phyloP scores from a whole-genome alignment of 2,888 invertebrate species.

The Priocnemis perturbator region DNA sequence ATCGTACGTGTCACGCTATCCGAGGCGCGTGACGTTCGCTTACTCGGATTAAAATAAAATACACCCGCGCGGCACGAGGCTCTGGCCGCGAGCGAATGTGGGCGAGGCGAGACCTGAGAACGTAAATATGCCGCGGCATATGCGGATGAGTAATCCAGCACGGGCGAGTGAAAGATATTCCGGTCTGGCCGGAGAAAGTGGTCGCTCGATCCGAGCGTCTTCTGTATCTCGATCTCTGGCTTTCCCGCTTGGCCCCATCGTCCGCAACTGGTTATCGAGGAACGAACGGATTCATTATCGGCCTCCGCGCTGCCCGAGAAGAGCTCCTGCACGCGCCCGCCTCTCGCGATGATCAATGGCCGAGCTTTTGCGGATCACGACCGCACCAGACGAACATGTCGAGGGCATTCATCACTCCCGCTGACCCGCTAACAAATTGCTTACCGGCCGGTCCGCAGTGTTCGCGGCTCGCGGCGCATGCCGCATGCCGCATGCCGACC shows the following conservation, averaged over 20 bases:
- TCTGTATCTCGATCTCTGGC: no score
- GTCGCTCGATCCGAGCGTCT: constrained; percentile 21
- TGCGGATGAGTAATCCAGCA: constrained; percentile 51
- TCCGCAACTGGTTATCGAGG: constrained; percentile 41
- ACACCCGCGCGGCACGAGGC: no score
- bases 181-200: constrained; percentile 62
- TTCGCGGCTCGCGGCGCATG: no score
- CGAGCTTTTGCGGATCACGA: constrained; percentile 32
- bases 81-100: no score
- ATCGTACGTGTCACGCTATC: constrained; percentile 1
- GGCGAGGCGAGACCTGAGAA: not conserved
- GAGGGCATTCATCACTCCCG: constrained; percentile 42
- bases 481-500: no score
- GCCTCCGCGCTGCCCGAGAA: not conserved
- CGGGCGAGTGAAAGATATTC: constrained; percentile 56
- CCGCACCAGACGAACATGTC: constrained; percentile 29
- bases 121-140: constrained; percentile 12
- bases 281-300: constrained; percentile 31
- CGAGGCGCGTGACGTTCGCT: no score
- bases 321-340: constrained; percentile 20
- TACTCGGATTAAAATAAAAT: no score
- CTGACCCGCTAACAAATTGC: constrained; percentile 33
- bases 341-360: constrained; percentile 40
- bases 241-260: constrained; percentile 25
- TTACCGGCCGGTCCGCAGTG: constrained; percentile 28